These are phyloP conservation scores for Hipparchia semele DNA, from an alignment of 2,888 invertebrate genomes.

Conservation along the genomic window DNA sequence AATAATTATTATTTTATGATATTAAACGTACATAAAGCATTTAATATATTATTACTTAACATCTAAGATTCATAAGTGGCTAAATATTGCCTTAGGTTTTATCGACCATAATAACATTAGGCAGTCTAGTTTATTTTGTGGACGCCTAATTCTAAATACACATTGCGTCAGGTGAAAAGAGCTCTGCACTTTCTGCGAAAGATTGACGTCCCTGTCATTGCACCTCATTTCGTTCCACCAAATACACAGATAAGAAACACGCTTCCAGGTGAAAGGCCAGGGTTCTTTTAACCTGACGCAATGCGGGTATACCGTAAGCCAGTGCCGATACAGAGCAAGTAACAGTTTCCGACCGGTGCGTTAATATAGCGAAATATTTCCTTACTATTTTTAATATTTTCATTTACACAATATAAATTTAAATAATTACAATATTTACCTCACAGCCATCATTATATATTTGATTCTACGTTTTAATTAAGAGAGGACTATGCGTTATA, in stretches of 20 bases:
- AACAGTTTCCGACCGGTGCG: conserved; percentile 56
- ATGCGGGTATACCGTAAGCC: conserved; percentile 28
- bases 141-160: conserved; percentile 38
- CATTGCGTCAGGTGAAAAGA: neutral
- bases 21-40: conserved; percentile 42
- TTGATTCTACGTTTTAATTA: conserved; percentile 78
- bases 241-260: too few relatives aligned
- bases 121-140: conserved; percentile 43
- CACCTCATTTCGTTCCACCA: too few relatives aligned
- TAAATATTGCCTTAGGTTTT: conserved; percentile 42
- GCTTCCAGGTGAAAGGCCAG: neutral
- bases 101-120: conserved; percentile 38
- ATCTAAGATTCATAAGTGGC: conserved; percentile 46
- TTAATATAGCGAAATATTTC: conserved; percentile 60
- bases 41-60: conserved; percentile 45
- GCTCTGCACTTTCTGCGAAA: too few relatives aligned
- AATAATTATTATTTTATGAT: conserved; percentile 28
- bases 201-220: too few relatives aligned
- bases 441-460: conserved; percentile 84
- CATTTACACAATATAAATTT: conserved; percentile 81
- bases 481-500: conserved; percentile 77
- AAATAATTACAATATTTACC: conserved; percentile 81
- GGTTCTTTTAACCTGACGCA: neutral
- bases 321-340: conserved; percentile 46
- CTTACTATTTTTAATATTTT: conserved; percentile 68